Percentiles rank a stretch among this genome's conserved stretches.
Evolutionary conservation across 2,888 invertebrate species (phyloP).

Genomic region (Bombylius discolor): DNA sequence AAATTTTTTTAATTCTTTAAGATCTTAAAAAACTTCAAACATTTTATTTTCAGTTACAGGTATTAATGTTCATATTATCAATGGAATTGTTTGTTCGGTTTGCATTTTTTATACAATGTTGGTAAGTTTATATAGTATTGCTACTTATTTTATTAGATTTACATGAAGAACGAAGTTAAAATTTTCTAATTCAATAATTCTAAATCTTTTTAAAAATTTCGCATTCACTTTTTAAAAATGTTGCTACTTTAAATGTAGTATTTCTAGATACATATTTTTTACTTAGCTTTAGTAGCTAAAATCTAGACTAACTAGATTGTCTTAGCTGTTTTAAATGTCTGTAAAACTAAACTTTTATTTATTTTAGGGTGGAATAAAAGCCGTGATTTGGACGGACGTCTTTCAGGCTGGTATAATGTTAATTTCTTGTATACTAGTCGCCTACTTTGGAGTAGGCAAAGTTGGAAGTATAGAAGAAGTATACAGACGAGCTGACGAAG

Average conservation of each 20-base stretch:
- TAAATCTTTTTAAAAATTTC: no score
- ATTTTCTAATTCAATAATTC: no score
- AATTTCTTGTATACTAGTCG: conserved; percentile 30
- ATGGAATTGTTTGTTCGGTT: conserved; percentile 40
- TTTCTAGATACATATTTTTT: no score
- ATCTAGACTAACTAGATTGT: no score
- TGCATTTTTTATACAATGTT: conserved; percentile 47
- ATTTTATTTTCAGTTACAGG: conserved; percentile 39
- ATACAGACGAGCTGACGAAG: conserved; percentile 26
- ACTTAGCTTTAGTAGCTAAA: no score
- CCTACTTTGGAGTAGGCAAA: conserved; percentile 30
- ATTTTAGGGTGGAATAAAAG: conserved; percentile 38
- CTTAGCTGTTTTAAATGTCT: no score
- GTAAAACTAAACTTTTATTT: no score
- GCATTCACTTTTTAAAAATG: no score
- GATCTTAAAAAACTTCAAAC: not conserved
- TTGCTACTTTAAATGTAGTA: no score
- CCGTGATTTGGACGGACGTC: conserved; percentile 43
- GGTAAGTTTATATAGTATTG: conserved; percentile 30
- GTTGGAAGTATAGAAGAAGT: conserved; percentile 35
- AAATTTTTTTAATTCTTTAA: not conserved
- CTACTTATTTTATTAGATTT: no score
- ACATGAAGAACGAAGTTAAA: no score
- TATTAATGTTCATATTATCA: conserved; percentile 41
- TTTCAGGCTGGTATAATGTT: conserved; percentile 37